These are phyloP conservation scores for Volucella inanis DNA, from an alignment of 2,888 invertebrate species.

Conservation along the genomic window DNA sequence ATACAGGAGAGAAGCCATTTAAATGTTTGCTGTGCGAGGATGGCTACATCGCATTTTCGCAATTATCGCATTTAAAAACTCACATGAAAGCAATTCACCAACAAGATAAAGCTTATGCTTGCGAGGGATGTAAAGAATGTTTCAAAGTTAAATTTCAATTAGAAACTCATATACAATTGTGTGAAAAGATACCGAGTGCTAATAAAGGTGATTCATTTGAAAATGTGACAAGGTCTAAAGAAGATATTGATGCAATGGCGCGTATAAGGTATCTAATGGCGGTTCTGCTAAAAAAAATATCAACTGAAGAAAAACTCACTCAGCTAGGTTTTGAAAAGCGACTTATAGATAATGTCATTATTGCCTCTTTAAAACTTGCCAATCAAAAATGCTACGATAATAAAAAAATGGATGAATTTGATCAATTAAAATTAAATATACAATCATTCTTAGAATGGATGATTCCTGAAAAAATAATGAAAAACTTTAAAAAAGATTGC, in stretches of 20 bases:
- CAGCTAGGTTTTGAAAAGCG: constrained; percentile 89
- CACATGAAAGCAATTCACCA: constrained; percentile 94
- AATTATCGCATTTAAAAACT: constrained; percentile 93
- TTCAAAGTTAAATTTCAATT: constrained; percentile 90
- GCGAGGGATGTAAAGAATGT: constrained; percentile 88
- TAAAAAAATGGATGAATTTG: constrained; percentile 84
- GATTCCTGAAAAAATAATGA: constrained; percentile 91
- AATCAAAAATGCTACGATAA: constrained; percentile 87
- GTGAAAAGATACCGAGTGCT: constrained; percentile 77
- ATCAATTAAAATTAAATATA: constrained; percentile 89
- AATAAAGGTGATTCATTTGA: constrained; percentile 59
- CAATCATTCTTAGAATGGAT: constrained; percentile 91
- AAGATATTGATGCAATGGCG: constrained; percentile 85
- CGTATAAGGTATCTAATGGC: constrained; percentile 91
- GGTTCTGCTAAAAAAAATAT: constrained; percentile 91
- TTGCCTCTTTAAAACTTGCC: constrained; percentile 90
- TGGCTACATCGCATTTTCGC: constrained; percentile 88
- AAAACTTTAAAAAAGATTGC: constrained; percentile 88
- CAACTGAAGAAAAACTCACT: constrained; percentile 89
- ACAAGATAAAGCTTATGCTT: constrained; percentile 90
- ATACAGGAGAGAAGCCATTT: constrained; percentile 94
- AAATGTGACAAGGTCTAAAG: constrained; percentile 68
- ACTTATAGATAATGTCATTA: constrained; percentile 91
- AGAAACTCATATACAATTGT: constrained; percentile 86
- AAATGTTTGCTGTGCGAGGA: constrained; percentile 87